phyloP scores from a whole-genome alignment of 1,140 invertebrate genomes.

The Dryas iulia region DNA sequence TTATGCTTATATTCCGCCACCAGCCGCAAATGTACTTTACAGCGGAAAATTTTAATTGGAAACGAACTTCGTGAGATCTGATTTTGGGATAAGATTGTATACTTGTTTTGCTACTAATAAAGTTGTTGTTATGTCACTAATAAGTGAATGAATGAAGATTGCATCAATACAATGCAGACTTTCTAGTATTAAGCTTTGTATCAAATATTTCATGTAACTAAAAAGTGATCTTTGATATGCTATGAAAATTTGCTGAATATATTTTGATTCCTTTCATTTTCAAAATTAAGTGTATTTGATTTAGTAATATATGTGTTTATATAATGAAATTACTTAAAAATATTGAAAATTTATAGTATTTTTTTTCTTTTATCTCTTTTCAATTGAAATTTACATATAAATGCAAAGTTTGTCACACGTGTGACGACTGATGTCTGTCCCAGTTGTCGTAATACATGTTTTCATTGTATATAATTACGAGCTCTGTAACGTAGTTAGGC shows the following conservation, averaged over 20 bases:
- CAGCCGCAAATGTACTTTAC: conserved; percentile 38
- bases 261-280: no score
- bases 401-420: neutral
- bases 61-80: conserved; percentile 52
- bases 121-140: neutral
- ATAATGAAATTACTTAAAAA: no score
- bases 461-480: conserved; percentile 30
- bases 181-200: no score
- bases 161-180: no score
- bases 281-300: no score
- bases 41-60: conserved; percentile 65
- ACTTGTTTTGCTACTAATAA: neutral
- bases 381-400: no score
- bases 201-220: no score
- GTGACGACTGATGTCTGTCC: neutral
- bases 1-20: conserved; percentile 47
- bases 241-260: no score
- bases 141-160: neutral
- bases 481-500: conserved; percentile 14
- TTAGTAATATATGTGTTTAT: no score
- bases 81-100: conserved; percentile 13
- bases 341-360: no score
- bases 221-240: no score
- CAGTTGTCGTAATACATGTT: conserved; percentile 16
- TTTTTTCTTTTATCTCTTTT: no score